Evolutionary conservation across 2,797 vertebrate species (phyloP).

Genomic region (Parotocinclus haroldoi): DNA sequence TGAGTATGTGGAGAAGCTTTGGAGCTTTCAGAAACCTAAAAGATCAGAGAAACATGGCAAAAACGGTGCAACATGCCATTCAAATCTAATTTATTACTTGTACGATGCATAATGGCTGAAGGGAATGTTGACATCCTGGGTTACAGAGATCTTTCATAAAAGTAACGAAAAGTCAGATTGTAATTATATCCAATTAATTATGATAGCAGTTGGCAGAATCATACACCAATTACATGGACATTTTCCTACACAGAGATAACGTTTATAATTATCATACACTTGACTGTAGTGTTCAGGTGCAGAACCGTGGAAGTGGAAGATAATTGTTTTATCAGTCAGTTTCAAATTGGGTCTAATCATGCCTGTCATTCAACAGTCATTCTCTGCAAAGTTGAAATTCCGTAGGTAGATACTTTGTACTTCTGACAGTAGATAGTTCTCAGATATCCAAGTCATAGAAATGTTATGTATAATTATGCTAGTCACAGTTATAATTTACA

Average conservation of each 20-base stretch:
- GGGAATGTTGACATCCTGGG: conserved; percentile 8
- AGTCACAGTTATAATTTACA: too few relatives aligned
- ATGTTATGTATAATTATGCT: too few relatives aligned
- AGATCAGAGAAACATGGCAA: not conserved
- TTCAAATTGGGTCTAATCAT: conserved; percentile 24
- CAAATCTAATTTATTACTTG: conserved; percentile 9
- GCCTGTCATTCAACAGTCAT: conserved; percentile 21
- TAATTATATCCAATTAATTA: conserved; percentile 49
- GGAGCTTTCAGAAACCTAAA: not conserved
- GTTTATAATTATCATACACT: conserved; percentile 44
- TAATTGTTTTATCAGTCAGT: conserved; percentile 33
- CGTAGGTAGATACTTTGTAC: not conserved
- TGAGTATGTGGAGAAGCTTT: not conserved
- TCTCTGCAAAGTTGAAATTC: conserved; percentile 3
- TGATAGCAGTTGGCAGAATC: conserved; percentile 8
- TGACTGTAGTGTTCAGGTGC: conserved; percentile 24
- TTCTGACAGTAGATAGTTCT: too few relatives aligned
- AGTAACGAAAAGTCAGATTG: conserved; percentile 40
- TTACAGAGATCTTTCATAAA: conserved; percentile 38
- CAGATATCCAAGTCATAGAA: too few relatives aligned
- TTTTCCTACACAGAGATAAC: conserved; percentile 37
- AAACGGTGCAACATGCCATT: not conserved
- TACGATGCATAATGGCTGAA: conserved; percentile 7
- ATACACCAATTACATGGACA: conserved; percentile 47
- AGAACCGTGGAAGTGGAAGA: conserved; percentile 15